Percentiles rank a stretch among this genome's conserved stretches.
Evolutionary conservation across 2,797 vertebrate species (phyloP).

Genomic region (Tarsius wallacei): DNA sequence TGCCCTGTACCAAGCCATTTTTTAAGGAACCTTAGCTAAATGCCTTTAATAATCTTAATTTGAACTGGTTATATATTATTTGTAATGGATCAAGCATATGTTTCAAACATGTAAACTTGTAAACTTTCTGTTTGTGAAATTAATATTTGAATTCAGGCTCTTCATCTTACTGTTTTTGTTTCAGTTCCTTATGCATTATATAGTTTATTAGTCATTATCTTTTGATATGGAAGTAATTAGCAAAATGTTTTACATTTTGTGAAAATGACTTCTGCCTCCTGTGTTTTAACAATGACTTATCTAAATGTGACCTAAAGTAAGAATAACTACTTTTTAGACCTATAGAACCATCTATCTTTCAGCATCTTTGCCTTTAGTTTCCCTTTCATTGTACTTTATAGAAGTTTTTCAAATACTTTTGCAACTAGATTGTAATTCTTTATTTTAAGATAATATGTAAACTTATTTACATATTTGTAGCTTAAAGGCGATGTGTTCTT

Average conservation of each 20-base stretch:
- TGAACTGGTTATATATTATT: constrained; percentile 60
- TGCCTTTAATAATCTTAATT: constrained; percentile 43
- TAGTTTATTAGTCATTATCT: constrained; percentile 62
- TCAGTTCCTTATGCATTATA: constrained; percentile 8
- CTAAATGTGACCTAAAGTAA: constrained; percentile 36
- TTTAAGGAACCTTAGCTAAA: constrained; percentile 54
- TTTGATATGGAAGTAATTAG: constrained; percentile 58
- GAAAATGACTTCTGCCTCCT: background rate
- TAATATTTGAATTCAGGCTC: background rate
- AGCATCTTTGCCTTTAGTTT: constrained; percentile 49
- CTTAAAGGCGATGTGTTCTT: constrained; percentile 10
- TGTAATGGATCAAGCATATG: constrained; percentile 33
- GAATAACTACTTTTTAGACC: background rate
- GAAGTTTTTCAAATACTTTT: constrained; percentile 46
- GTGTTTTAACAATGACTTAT: constrained; percentile 19
- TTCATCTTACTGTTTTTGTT: constrained; percentile 27
- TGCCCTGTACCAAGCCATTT: background rate
- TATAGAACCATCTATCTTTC: background rate
- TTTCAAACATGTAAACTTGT: constrained; percentile 12
- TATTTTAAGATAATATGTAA: constrained; percentile 55
- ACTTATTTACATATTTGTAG: constrained; percentile 37
- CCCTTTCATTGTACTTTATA: background rate
- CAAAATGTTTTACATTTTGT: background rate
- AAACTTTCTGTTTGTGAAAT: constrained; percentile 52
- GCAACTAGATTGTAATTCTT: constrained; percentile 42